Conservation (phyloP, 1,140 invertebrate genomes). For the Ephestia elutella region DNA sequence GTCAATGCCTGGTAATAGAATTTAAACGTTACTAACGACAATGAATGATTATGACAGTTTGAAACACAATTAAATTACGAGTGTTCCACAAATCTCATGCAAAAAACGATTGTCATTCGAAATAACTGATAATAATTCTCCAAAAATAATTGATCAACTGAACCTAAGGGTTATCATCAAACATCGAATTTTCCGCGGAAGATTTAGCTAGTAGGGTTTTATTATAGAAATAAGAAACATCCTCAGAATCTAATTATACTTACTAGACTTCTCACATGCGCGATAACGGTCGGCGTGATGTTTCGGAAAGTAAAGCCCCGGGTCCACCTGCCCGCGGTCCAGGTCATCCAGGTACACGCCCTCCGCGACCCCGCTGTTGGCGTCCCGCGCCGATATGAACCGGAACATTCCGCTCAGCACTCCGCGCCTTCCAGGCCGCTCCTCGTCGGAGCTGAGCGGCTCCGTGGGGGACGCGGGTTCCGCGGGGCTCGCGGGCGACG, state of each 20-base stretch:
- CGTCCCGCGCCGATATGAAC: conserved; percentile 89
- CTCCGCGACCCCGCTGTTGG: conserved; percentile 75
- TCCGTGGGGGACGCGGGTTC: conserved; percentile 49
- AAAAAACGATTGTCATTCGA: too few species aligned
- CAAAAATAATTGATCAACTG: too few species aligned
- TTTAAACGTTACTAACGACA: too few species aligned
- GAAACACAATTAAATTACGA: too few species aligned
- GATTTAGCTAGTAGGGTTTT: too few species aligned
- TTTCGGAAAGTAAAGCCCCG: conserved; percentile 91
- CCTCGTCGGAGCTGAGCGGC: conserved; percentile 64
- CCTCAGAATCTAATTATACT: too few species aligned
- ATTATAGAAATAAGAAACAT: too few species aligned
- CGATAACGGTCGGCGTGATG: conserved; percentile 57
- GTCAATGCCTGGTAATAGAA: not conserved
- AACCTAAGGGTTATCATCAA: too few species aligned
- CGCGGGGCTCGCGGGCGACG: conserved; percentile 39
- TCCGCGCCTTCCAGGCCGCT: conserved; percentile 44
- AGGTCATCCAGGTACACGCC: conserved; percentile 96
- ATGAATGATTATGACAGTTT: too few species aligned
- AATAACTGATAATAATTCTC: too few species aligned
- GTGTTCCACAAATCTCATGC: too few species aligned
- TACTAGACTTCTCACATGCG: conserved; percentile 32
- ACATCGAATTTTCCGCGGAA: too few species aligned
- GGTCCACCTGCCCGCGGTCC: conserved; percentile 90
- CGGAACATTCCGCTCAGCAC: conserved; percentile 93